Conservation (phyloP, 2,888 invertebrate species). For the Eudemis profundana region DNA sequence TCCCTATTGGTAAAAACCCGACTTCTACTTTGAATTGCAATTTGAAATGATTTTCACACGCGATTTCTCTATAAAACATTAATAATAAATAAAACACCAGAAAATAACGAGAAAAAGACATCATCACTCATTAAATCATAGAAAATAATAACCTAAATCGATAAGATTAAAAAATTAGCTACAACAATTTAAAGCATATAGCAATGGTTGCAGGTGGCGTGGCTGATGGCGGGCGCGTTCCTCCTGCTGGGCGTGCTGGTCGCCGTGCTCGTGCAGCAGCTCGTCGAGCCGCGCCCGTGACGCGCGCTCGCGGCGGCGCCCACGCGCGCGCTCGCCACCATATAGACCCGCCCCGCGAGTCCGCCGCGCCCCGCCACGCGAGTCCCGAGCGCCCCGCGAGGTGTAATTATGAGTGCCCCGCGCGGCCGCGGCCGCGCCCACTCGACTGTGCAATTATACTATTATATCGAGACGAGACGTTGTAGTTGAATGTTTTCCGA, state of each 20-base stretch:
- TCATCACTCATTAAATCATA: no score
- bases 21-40: no score
- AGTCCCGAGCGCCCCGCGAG: constrained; percentile 34
- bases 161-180: no score
- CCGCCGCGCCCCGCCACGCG: not conserved
- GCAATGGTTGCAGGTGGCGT: constrained; percentile 81
- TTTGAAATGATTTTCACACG: no score
- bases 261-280: constrained; percentile 86
- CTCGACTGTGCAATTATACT: constrained; percentile 5
- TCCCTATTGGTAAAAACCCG: no score
- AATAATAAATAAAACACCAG: no score
- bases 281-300: constrained; percentile 80
- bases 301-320: constrained; percentile 74
- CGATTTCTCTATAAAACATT: no score
- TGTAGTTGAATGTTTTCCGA: constrained; percentile 42
- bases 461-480: constrained; percentile 30
- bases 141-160: no score
- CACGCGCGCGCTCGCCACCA: constrained; percentile 72
- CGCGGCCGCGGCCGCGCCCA: constrained; percentile 36
- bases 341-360: constrained; percentile 50
- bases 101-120: no score
- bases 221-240: constrained; percentile 86
- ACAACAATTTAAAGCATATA: no score
- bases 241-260: constrained; percentile 86
- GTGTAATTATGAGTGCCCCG: constrained; percentile 38